Conservation (phyloP, 2,113 vertebrate genomes). For the Strix aluco region DNA sequence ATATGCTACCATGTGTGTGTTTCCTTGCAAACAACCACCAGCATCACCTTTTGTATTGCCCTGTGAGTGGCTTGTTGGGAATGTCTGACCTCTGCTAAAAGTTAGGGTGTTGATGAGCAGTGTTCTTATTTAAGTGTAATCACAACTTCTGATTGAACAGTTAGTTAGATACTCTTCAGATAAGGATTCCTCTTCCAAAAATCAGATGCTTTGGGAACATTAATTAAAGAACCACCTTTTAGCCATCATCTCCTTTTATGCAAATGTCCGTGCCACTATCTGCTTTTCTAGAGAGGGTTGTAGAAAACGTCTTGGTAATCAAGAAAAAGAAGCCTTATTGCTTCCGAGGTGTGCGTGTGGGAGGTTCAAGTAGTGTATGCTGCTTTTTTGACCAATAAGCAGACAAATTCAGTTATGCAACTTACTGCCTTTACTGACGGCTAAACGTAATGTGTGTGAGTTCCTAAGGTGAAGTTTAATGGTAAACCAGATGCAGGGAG, state of each 20-base stretch:
- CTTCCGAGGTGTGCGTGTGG: accelerated
- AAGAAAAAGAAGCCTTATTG: neutral
- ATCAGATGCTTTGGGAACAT: neutral
- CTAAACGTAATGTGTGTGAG: neutral
- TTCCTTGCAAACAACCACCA: neutral
- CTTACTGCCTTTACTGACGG: neutral
- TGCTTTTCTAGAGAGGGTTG: neutral
- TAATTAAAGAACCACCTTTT: neutral
- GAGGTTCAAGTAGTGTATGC: neutral
- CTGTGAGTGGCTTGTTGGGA: neutral
- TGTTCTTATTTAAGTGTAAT: neutral
- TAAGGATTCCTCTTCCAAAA: neutral
- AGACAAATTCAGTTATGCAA: neutral
- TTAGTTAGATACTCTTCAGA: neutral
- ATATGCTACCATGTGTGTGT: accelerated
- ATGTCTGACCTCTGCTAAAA: neutral
- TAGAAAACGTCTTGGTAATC: neutral
- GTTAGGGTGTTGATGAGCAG: neutral
- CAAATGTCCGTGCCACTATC: neutral
- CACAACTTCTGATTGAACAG: neutral
- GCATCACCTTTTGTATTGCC: neutral
- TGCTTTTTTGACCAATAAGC: neutral
- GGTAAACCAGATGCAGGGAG: neutral
- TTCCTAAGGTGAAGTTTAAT: neutral
- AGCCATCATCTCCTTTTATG: neutral